Conservation (phyloP, 2,888 invertebrate species). For the Cerastoderma edule region DNA sequence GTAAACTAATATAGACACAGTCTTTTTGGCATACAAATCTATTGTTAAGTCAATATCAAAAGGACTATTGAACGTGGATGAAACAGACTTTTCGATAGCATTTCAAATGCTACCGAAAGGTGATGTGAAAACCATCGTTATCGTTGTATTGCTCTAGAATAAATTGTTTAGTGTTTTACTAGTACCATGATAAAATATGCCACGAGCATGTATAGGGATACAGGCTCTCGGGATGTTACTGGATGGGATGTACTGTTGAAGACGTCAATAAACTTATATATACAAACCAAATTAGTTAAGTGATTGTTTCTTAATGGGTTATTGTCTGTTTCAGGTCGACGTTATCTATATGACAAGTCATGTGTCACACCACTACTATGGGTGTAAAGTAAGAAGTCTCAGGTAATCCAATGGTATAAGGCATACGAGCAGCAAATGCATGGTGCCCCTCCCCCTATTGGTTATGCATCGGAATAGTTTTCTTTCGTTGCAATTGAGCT, state of each 20-base stretch:
- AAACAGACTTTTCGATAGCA: too few relatives aligned
- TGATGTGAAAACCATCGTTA: too few relatives aligned
- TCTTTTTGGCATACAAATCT: too few relatives aligned
- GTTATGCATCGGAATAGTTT: not conserved
- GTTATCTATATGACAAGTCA: conserved; percentile 21
- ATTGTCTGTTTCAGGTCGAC: conserved; percentile 16
- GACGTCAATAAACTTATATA: not conserved
- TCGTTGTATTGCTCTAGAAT: too few relatives aligned
- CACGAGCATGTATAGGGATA: not conserved
- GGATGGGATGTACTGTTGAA: not conserved
- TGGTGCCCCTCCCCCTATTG: not conserved
- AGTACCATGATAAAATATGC: not conserved
- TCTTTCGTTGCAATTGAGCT: too few relatives aligned
- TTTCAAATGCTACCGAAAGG: too few relatives aligned
- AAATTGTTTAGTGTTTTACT: not conserved
- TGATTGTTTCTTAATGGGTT: not conserved
- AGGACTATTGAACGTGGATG: too few relatives aligned
- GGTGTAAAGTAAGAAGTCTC: conserved; percentile 8
- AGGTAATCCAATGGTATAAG: not conserved
- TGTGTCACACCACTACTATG: conserved; percentile 16
- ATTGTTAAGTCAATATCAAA: too few relatives aligned
- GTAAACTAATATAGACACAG: too few relatives aligned
- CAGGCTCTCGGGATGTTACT: not conserved
- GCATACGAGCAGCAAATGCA: not conserved
- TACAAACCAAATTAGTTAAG: not conserved